Evolutionary conservation across 1,140 invertebrate species (phyloP).

Genomic region (Euura saliciscinereae): DNA sequence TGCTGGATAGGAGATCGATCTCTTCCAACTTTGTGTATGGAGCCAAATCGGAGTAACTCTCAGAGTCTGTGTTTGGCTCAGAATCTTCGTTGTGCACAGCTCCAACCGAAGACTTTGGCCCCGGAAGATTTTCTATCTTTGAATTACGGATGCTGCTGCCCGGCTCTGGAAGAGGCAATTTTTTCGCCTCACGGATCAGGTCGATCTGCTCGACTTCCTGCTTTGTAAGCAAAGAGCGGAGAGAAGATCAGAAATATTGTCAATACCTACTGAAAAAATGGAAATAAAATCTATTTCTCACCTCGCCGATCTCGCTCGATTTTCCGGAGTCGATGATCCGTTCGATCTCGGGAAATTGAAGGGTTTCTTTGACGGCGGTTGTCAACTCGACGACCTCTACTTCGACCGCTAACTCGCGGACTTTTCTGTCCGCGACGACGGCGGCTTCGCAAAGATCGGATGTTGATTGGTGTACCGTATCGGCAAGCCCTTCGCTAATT

Average conservation of each 20-base stretch:
- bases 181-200: slow-evolving; percentile 52
- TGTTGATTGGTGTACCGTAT: slow-evolving; percentile 16
- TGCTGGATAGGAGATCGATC: slow-evolving; percentile 55
- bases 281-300: slow-evolving; percentile 16
- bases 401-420: slow-evolving; percentile 35
- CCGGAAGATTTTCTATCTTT: slow-evolving; percentile 40
- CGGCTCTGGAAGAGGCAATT: slow-evolving; percentile 35
- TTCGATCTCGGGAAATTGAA: slow-evolving; percentile 56
- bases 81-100: slow-evolving; percentile 29
- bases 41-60: slow-evolving; percentile 39
- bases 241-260: neutral
- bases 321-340: slow-evolving; percentile 50
- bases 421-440: slow-evolving; percentile 22
- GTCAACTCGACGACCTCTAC: slow-evolving; percentile 53
- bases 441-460: slow-evolving; percentile 21
- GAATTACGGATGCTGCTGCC: neutral
- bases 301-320: slow-evolving; percentile 47
- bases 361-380: slow-evolving; percentile 50
- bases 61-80: slow-evolving; percentile 41
- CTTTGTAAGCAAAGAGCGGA: slow-evolving; percentile 26
- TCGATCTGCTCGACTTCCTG: slow-evolving; percentile 52
- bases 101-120: slow-evolving; percentile 24
- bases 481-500: slow-evolving; percentile 22
- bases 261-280: neutral
- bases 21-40: slow-evolving; percentile 53